phyloP scores from a whole-genome alignment of 2,797 vertebrate species.

The Poecile montanus region DNA sequence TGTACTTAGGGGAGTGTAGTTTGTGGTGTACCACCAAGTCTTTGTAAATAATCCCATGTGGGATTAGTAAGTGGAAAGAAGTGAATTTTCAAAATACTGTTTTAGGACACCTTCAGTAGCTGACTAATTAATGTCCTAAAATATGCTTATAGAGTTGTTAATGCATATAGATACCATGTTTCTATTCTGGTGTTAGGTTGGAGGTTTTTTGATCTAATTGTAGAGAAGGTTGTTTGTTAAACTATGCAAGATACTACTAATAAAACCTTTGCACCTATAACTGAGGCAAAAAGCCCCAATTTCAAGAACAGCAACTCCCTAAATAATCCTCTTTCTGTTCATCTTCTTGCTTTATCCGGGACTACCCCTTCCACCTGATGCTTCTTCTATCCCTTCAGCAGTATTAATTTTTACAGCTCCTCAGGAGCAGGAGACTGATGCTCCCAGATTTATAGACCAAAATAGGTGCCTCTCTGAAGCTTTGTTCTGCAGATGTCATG shows the following conservation, averaged over 20 bases:
- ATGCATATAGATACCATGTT: accelerated
- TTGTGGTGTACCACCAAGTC: not conserved
- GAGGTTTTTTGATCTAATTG: not conserved
- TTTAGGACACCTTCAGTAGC: not conserved
- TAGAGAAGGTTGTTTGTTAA: not conserved
- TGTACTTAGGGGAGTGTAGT: not conserved
- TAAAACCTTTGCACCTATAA: not conserved
- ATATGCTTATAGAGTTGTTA: not conserved
- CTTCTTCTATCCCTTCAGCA: not conserved
- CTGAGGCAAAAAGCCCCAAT: not conserved
- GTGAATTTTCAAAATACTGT: not conserved
- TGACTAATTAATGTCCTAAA: not conserved
- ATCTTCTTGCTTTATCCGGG: not conserved
- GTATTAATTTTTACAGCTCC: not conserved
- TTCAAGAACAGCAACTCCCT: not conserved
- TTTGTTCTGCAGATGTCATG: not conserved
- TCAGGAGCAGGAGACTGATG: not conserved
- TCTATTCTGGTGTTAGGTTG: not conserved
- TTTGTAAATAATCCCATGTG: not conserved
- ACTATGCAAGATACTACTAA: not conserved
- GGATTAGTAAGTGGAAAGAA: not conserved
- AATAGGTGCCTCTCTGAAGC: not conserved
- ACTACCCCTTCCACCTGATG: not conserved
- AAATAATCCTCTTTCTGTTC: not conserved
- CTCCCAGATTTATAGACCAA: not conserved